Base-by-base conservation (phyloP, 2,888 invertebrate species). In the Suillia variegata region DNA sequence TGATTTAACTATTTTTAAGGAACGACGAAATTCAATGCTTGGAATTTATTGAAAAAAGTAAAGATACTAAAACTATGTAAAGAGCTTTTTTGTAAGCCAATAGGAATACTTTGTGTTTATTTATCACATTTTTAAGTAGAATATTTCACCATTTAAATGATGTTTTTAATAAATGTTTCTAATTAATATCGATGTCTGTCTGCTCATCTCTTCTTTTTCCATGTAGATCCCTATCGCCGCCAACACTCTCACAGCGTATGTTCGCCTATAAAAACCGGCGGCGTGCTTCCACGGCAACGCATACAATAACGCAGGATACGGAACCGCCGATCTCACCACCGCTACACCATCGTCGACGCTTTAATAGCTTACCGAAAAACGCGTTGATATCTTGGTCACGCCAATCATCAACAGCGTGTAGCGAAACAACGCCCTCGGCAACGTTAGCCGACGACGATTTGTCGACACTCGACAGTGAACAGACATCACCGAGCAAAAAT, bases 291-390 rank as follows among this genome's bases (percentile, higher is more conserved):
- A 73, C 73, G 2, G 77, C 76, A 1, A 70, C 26, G 54, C 58
- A 45, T 67, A 67, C 15, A 55, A 62, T 17, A 66, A 64, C 15
- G 51, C 59, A 53, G 61, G 70, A 47, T 67, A 74, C 26, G 57
- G 64, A 18, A 62, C 58, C 59, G 17, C 67, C 62, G 51, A 70
- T 69, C 10, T 70, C 73, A 1, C 69, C 72, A 3, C 59, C 71
- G 13, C 59, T 71, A 1, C 61, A 68, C 5, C 64, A 64, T 6
- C 71, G 77, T 18, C 76, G 72, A 24, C 76, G 81, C 1, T 77
- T 72, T 62, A 75, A 78, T 42, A 82, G 82, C 54, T 66, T 81
- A 56, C 81, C 82, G 13, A 77, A 78, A 59, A 78, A 78, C 59
- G 72, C 70, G 10, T 34, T 70, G 15, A 33, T 64, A 5, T 63